Base-by-base conservation (phyloP, 1,140 invertebrate species). In the Apis florea region DNA sequence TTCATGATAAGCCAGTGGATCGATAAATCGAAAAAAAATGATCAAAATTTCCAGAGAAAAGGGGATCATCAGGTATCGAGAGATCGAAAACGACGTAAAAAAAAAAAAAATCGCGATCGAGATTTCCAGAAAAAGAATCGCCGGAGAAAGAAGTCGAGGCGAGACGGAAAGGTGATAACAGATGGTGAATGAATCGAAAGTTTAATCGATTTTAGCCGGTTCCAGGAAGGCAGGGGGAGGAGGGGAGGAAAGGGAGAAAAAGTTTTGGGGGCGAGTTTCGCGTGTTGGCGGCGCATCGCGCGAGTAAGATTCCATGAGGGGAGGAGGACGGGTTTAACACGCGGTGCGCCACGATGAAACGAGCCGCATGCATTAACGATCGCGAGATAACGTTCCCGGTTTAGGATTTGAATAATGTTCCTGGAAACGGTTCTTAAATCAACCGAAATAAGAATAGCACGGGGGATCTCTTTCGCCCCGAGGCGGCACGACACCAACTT, bases 251-350 rank as follows among this genome's bases (percentile, higher is more conserved):
- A 12, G 11, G 24, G 64, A 19, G 79, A 80, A 86, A 77, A 83
- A 85, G 56, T 83, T 86, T 49, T 59, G 59, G 58, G 19, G 53
- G 26, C 68, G 51, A 64, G 78, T 83, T 83, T 86, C 74, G 83
- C 85, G 85, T 86, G 85, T 58, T 56, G 24, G 59, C 1, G 74
- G 68, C 66, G 85, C 85, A 86, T 86, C 85, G 79, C 63, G 64
- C 63, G 53, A 54, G 63, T 17, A 76, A 72, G 76, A 63, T 83
- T 31, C 51, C 54, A 26, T 80, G 72, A 83, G 71, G 17, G 51
- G 76, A n/a, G n/a, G n/a, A n/a, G n/a, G n/a, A n/a, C 31, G 4
- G 31, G 77, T 85, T 85, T 82, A 85, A 81, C 61, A 54, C 68
- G 49, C 76, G 47, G 21, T 21, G 21, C 26, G 9, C 15, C 54